Conservation (phyloP, 2,797 vertebrate genomes). For the Coccyzus lansbergi region DNA sequence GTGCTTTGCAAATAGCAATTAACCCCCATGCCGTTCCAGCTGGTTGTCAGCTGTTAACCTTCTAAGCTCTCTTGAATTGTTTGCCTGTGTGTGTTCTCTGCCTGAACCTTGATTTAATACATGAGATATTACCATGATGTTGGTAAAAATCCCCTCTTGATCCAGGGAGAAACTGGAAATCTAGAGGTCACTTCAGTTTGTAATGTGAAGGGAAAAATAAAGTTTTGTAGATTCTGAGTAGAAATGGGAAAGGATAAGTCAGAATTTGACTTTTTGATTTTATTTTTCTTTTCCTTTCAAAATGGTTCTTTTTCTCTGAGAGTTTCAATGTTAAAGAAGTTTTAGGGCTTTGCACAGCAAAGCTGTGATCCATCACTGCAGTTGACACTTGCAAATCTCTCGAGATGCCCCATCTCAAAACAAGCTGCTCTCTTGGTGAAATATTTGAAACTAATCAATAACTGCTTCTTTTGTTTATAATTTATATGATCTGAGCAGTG, state of each 20-base stretch:
- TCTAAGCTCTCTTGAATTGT: background rate
- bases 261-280: background rate
- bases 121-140: background rate
- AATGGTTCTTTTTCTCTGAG: background rate
- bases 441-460: slow-evolving; percentile 39
- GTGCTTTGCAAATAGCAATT: slow-evolving; percentile 46
- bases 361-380: background rate
- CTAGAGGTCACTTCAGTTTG: background rate
- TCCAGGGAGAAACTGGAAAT: background rate
- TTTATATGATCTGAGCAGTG: background rate
- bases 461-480: background rate
- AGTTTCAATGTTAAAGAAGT: background rate
- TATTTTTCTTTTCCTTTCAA: background rate
- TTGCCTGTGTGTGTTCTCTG: background rate
- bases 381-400: background rate
- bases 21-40: slow-evolving; percentile 5
- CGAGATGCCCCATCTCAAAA: background rate
- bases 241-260: background rate
- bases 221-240: background rate
- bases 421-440: background rate
- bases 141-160: background rate
- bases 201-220: background rate
- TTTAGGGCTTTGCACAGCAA: background rate
- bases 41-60: slow-evolving; percentile 19
- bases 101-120: background rate